Conservation (phyloP, 1,140 invertebrate species). For the Bombus picipes region DNA sequence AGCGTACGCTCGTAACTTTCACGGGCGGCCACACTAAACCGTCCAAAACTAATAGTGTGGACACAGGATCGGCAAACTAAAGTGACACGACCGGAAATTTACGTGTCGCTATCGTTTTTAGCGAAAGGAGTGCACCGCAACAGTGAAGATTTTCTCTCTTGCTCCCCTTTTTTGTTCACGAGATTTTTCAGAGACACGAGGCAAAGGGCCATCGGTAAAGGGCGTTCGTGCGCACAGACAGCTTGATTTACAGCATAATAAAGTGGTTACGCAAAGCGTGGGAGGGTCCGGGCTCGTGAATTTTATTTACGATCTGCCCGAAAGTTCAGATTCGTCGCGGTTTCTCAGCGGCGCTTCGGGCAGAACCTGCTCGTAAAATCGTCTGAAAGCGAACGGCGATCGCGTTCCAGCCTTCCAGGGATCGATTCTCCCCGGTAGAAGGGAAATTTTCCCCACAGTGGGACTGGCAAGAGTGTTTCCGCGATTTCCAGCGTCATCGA, state of each 20-base stretch:
- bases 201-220: constrained; percentile 3
- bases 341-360: constrained; percentile 33
- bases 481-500: constrained; percentile 11
- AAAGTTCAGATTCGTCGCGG: constrained; percentile 71
- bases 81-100: constrained; percentile 18
- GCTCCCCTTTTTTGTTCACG: background rate
- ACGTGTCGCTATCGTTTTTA: constrained; percentile 3
- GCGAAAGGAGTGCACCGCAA: too few species aligned
- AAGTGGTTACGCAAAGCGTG: constrained; percentile 71
- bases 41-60: constrained; percentile 19
- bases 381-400: background rate
- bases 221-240: background rate
- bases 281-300: constrained; percentile 52
- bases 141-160: background rate
- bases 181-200: constrained; percentile 26
- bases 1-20: too few species aligned
- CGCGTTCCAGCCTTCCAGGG: background rate
- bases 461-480: background rate
- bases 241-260: constrained; percentile 74
- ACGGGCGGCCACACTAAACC: background rate
- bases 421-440: background rate
- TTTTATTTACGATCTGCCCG: constrained; percentile 71
- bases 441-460: background rate
- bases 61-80: background rate
- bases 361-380: constrained; percentile 29